phyloP scores from a whole-genome alignment of 2,113 vertebrate species.

The Coptodon rendalli region DNA sequence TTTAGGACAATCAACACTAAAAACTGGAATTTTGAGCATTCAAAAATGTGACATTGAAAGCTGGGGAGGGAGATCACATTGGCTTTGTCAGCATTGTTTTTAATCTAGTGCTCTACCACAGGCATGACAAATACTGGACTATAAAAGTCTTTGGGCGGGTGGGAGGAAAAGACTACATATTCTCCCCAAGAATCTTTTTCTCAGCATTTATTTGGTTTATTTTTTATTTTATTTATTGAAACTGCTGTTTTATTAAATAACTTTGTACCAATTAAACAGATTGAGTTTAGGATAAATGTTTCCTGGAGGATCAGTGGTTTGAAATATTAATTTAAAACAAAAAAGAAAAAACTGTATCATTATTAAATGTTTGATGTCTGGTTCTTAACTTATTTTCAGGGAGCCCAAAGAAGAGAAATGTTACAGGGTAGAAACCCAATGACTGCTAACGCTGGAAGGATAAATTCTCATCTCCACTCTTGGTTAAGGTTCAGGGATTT shows the following conservation, averaged over 20 bases:
- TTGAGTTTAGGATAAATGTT: neutral
- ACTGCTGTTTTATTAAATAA: neutral
- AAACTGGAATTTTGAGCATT: neutral
- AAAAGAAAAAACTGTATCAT: neutral
- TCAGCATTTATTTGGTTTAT: neutral
- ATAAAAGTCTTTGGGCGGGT: accelerated
- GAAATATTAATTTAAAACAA: neutral
- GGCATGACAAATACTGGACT: neutral
- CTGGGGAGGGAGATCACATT: neutral
- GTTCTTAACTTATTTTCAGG: neutral
- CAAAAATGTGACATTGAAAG: neutral
- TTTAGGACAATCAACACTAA: neutral
- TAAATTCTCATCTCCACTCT: neutral
- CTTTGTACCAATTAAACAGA: neutral
- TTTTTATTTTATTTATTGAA: neutral
- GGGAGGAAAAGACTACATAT: neutral
- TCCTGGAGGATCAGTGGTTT: neutral
- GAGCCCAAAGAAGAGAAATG: neutral
- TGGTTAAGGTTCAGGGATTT: neutral
- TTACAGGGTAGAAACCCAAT: neutral
- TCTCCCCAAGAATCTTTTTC: neutral
- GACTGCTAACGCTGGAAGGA: neutral
- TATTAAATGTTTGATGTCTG: neutral
- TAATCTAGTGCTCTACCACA: neutral
- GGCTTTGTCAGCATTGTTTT: accelerated